A percentile compares a stretch with the other conserved stretches of the same genome.
phyloP scores from a whole-genome alignment of 1,140 invertebrate genomes.

The Drepana arcuata region DNA sequence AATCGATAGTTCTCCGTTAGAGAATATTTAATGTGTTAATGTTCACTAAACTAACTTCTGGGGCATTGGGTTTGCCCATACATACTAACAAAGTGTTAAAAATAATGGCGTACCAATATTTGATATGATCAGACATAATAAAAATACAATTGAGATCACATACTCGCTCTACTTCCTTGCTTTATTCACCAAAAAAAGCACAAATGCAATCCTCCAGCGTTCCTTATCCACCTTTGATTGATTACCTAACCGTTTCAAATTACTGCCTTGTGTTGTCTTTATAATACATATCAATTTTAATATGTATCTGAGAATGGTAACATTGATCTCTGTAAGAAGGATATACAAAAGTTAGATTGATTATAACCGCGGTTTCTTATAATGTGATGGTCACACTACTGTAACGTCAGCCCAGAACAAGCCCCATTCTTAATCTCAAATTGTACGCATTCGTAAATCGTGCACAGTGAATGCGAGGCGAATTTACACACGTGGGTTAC shows the following conservation, averaged over 20 bases:
- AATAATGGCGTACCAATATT: no score
- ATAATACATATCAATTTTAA: slow-evolving; percentile 55
- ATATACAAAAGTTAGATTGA: slow-evolving; percentile 1
- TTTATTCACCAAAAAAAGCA: no score
- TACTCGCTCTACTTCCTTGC: no score
- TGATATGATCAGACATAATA: no score
- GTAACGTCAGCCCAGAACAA: not conserved
- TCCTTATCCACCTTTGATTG: no score
- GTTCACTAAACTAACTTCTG: no score
- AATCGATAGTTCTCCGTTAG: no score
- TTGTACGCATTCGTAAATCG: not conserved
- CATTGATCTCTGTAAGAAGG: slow-evolving; percentile 41
- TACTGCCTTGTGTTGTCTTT: slow-evolving; percentile 5
- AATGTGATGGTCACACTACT: slow-evolving; percentile 34
- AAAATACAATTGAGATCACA: no score
- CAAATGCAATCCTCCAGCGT: no score
- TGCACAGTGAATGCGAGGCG: slow-evolving; percentile 54
- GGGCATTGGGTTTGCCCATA: no score
- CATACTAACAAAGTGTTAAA: no score
- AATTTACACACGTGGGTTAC: slow-evolving; percentile 58
- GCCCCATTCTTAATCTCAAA: not conserved
- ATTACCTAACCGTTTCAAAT: not conserved
- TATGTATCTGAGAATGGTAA: slow-evolving; percentile 33
- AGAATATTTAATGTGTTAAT: no score
- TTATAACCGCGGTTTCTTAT: slow-evolving; percentile 6